phyloP scores from a whole-genome alignment of 2,888 invertebrate species.

The Chloromyia formosa region DNA sequence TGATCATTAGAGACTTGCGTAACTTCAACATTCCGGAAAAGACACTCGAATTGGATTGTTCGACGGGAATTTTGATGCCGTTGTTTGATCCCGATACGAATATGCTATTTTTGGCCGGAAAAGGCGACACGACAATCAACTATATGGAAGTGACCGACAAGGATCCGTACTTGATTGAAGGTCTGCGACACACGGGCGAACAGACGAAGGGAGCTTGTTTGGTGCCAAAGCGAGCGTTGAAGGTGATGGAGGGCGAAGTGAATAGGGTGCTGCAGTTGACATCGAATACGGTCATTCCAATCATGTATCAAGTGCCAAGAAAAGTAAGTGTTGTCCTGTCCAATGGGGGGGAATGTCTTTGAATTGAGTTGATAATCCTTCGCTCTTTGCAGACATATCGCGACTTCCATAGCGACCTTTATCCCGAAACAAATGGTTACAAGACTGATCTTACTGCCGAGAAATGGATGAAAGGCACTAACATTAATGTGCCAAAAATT shows the following conservation, averaged over 20 bases:
- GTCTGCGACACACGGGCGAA: conserved; percentile 87
- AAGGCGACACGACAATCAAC: conserved; percentile 90
- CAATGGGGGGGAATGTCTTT: no score
- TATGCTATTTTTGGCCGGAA: conserved; percentile 94
- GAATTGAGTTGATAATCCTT: no score
- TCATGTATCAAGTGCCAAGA: conserved; percentile 93
- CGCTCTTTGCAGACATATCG: conserved; percentile 76
- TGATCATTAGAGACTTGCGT: conserved; percentile 87
- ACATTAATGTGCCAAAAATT: conserved; percentile 80
- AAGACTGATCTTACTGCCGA: conserved; percentile 81
- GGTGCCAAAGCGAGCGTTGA: conserved; percentile 89
- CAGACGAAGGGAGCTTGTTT: conserved; percentile 95
- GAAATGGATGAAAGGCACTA: conserved; percentile 83
- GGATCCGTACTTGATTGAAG: conserved; percentile 90
- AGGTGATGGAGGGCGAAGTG: conserved; percentile 98
- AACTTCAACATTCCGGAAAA: conserved; percentile 81
- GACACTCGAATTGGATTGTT: conserved; percentile 82
- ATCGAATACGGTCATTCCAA: conserved; percentile 86
- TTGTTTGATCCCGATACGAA: conserved; percentile 92
- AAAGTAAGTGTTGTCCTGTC: conserved; percentile 76
- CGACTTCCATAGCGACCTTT: conserved; percentile 94
- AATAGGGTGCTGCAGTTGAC: conserved; percentile 89
- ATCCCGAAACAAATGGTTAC: conserved; percentile 87
- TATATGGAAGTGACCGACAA: conserved; percentile 91
- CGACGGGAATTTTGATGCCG: conserved; percentile 91